Percentiles rank a stretch among this genome's conserved stretches.
phyloP scores from a whole-genome alignment of 2,113 vertebrate species.

The Onychostruthus taczanowskii region DNA sequence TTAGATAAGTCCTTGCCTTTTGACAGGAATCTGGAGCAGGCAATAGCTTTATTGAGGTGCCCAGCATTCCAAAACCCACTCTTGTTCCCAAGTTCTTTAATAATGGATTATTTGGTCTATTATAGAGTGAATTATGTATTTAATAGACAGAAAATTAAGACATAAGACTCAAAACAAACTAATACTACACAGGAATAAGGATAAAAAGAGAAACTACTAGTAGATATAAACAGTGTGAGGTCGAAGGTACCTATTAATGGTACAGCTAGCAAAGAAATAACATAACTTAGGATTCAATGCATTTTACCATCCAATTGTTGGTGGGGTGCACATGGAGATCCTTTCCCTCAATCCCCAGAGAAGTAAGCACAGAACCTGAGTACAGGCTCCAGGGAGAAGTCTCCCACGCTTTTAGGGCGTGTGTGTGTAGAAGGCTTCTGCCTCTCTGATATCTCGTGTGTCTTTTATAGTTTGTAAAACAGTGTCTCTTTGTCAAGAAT shows the following conservation, averaged over 20 bases:
- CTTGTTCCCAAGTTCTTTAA: not conserved
- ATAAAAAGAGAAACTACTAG: not conserved
- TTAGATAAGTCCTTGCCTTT: not conserved
- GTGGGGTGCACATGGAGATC: not conserved
- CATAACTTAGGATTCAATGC: not conserved
- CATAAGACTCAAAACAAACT: not conserved
- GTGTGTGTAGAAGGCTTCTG: not conserved
- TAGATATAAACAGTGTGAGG: too few species aligned
- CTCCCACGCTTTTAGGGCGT: not conserved
- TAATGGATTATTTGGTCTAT: not conserved
- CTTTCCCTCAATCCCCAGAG: not conserved
- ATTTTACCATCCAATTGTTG: not conserved
- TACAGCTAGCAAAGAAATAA: not conserved
- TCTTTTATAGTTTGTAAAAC: not conserved
- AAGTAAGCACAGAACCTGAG: fast-evolving
- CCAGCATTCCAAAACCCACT: not conserved
- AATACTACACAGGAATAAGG: not conserved
- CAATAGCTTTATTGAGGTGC: not conserved
- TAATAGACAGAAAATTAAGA: not conserved
- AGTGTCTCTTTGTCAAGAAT: not conserved
- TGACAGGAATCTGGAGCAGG: not conserved
- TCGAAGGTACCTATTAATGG: not conserved
- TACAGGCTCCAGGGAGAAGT: not conserved
- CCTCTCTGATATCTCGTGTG: not conserved
- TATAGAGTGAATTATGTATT: not conserved